A percentile compares a stretch with the other conserved stretches of the same genome.
These are phyloP conservation scores for Aselliscus stoliczkanus DNA, from an alignment of 2,797 vertebrate species.

Conservation along the genomic window DNA sequence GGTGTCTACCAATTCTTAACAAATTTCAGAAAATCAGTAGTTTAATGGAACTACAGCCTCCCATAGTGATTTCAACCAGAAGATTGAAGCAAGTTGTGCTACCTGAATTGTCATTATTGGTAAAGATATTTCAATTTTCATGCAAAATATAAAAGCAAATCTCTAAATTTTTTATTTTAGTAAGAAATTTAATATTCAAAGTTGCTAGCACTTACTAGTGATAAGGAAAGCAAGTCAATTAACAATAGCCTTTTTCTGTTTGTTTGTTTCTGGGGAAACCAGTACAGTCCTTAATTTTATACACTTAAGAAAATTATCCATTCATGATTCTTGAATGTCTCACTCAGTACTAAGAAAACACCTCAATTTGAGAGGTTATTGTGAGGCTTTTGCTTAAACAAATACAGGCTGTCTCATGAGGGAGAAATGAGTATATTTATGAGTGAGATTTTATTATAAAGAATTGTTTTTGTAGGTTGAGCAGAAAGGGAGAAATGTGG, in stretches of 20 bases:
- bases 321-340: background rate
- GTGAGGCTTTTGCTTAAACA: background rate
- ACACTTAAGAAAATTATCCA: background rate
- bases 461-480: background rate
- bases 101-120: background rate
- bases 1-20: background rate
- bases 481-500: background rate
- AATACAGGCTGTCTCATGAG: background rate
- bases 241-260: background rate
- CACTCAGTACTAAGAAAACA: background rate
- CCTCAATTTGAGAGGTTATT: background rate
- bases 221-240: background rate
- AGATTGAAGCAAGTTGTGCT: background rate
- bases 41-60: background rate
- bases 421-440: background rate
- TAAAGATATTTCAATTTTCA: background rate
- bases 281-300: background rate
- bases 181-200: background rate
- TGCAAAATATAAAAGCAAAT: background rate
- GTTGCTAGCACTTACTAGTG: background rate
- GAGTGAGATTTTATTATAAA: background rate
- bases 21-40: background rate
- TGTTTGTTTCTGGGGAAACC: background rate
- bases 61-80: background rate
- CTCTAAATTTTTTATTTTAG: background rate